Percentiles rank a stretch among this genome's conserved stretches.
These are phyloP conservation scores for Callopanchax toddi DNA, from an alignment of 2,113 vertebrate genomes.

Conservation along the genomic window DNA sequence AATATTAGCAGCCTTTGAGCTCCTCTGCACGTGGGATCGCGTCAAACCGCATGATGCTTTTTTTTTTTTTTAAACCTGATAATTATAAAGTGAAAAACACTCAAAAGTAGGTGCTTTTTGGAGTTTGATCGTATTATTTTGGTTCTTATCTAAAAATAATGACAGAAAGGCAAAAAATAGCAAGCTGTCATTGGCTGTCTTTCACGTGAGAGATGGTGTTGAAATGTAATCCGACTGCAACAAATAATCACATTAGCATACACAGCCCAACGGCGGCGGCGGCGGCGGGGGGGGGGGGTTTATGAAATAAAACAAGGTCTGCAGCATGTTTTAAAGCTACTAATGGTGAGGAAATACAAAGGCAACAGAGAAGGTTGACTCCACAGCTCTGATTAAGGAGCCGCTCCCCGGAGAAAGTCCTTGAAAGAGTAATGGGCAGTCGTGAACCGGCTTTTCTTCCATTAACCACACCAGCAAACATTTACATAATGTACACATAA, in stretches of 20 bases:
- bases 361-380: slow-evolving; percentile 43
- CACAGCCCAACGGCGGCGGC: slow-evolving; percentile 39
- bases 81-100: background rate
- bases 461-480: slow-evolving; percentile 73
- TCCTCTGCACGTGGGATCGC: background rate
- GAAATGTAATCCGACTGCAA: slow-evolving; percentile 29
- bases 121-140: background rate
- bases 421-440: slow-evolving; percentile 76
- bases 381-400: slow-evolving; percentile 54
- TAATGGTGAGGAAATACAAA: slow-evolving; percentile 49
- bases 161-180: slow-evolving; percentile 12
- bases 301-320: slow-evolving; percentile 32
- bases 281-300: too few species aligned
- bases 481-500: slow-evolving; percentile 79
- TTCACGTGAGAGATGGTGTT: slow-evolving; percentile 7
- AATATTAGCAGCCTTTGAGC: background rate
- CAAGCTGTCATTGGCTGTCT: slow-evolving; percentile 23
- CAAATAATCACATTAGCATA: slow-evolving; percentile 58
- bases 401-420: slow-evolving; percentile 52
- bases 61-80: too few species aligned
- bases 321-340: slow-evolving; percentile 33
- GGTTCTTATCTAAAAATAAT: slow-evolving; percentile 9
- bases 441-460: slow-evolving; percentile 69
- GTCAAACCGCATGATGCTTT: background rate
- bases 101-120: background rate